Evolutionary conservation across 2,888 invertebrate species (phyloP).

Genomic region (Pemphredon lugubris): DNA sequence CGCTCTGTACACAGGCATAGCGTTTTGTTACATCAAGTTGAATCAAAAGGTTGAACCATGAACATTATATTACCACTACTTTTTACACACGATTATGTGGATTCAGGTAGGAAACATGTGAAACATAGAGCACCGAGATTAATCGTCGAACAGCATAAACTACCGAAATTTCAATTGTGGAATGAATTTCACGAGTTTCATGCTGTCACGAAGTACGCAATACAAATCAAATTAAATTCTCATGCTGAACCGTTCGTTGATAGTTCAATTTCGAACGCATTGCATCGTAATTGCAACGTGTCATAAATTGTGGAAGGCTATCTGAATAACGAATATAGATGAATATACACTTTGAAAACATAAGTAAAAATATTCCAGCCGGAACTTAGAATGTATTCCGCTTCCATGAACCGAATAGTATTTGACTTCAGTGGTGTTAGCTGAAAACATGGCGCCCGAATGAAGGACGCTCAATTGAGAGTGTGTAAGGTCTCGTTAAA

Average conservation of each 20-base stretch:
- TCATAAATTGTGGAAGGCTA: too few relatives aligned
- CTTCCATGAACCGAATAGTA: conserved; percentile 6
- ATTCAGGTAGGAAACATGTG: too few relatives aligned
- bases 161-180: too few relatives aligned
- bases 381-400: conserved; percentile 23
- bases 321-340: conserved; percentile 3
- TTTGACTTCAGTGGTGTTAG: conserved; percentile 44
- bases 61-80: too few relatives aligned
- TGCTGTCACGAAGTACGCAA: background rate
- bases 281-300: background rate
- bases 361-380: background rate
- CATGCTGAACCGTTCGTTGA: too few relatives aligned
- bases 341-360: background rate
- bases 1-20: background rate
- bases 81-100: too few relatives aligned
- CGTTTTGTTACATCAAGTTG: conserved; percentile 33
- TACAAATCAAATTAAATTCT: conserved; percentile 21
- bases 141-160: too few relatives aligned
- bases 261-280: background rate
- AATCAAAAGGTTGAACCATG: too few relatives aligned
- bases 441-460: conserved; percentile 73
- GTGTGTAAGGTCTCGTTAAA: conserved; percentile 36
- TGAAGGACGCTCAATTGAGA: conserved; percentile 73
- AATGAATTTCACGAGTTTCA: too few relatives aligned
- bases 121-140: too few relatives aligned